Conservation (phyloP, 1,140 invertebrate genomes). For the Anoplolepis gracilipes region DNA sequence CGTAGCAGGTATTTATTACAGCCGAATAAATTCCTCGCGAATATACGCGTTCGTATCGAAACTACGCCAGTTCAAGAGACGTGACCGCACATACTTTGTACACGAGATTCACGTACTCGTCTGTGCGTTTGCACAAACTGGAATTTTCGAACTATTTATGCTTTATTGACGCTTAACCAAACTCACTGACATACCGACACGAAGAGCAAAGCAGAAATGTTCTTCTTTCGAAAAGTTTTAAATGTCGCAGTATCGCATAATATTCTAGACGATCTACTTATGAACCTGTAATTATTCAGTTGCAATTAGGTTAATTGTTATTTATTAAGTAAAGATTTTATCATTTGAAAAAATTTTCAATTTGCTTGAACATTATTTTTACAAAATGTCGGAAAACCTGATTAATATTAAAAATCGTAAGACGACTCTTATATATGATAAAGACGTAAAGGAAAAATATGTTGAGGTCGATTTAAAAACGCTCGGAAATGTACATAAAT, state of each 20-base stretch:
- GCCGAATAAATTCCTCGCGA: constrained; percentile 46
- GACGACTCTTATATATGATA: not conserved
- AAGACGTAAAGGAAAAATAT: constrained; percentile 18
- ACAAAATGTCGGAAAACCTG: not conserved
- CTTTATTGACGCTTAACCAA: constrained; percentile 50
- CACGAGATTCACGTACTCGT: constrained; percentile 18
- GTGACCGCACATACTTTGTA: constrained; percentile 40
- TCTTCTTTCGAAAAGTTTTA: constrained; percentile 33
- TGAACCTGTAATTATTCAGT: constrained; percentile 11
- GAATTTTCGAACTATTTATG: constrained; percentile 60
- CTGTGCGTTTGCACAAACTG: constrained; percentile 13
- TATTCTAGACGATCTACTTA: constrained; percentile 38
- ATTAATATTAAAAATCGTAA: constrained; percentile 15
- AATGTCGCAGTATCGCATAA: constrained; percentile 7
- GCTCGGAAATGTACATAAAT: constrained; percentile 43
- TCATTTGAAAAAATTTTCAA: constrained; percentile 22
- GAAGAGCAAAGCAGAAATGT: constrained; percentile 40
- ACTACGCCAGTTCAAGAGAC: constrained; percentile 27
- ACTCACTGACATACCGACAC: not conserved
- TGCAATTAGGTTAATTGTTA: constrained; percentile 27
- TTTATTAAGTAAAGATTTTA: constrained; percentile 16
- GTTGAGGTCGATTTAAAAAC: constrained; percentile 19
- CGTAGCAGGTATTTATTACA: not conserved
- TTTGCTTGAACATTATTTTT: constrained; percentile 19
- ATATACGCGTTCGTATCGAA: constrained; percentile 29